Evolutionary conservation across 2,113 vertebrate species (phyloP).

Genomic region (Ciconia stormi): DNA sequence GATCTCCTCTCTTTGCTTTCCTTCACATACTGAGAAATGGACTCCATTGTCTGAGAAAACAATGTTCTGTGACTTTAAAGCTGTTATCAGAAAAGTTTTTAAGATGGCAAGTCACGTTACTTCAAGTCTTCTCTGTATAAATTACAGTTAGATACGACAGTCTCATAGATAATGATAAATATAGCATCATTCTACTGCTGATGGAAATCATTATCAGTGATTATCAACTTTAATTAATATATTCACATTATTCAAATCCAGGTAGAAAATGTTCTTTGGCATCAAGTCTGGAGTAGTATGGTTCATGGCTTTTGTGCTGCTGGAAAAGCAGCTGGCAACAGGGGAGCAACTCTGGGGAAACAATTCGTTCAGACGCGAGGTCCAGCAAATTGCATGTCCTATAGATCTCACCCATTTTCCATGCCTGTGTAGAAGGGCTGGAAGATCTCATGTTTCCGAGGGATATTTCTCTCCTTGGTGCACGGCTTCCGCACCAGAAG

Average conservation of each 20-base stretch:
- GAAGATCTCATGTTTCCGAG: not conserved
- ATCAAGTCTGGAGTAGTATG: not conserved
- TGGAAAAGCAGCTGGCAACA: not conserved
- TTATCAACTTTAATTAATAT: conserved; percentile 64
- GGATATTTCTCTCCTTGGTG: not conserved
- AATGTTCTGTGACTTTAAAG: not conserved
- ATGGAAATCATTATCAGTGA: conserved; percentile 51
- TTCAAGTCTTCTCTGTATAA: conserved; percentile 44
- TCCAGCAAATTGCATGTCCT: not conserved
- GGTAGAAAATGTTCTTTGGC: conserved; percentile 57
- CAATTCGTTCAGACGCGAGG: not conserved
- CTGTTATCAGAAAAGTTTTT: not conserved
- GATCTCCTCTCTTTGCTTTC: not conserved
- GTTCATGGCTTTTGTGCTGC: not conserved
- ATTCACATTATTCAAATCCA: conserved; percentile 67
- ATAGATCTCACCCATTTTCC: not conserved
- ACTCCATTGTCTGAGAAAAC: not conserved
- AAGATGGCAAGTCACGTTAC: conserved; percentile 44
- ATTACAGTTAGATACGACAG: not conserved
- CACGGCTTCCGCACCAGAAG: not conserved
- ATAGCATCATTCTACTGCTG: conserved; percentile 42
- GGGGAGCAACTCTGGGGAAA: not conserved
- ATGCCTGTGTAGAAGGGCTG: not conserved
- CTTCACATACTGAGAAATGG: not conserved
- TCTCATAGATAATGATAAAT: conserved; percentile 46